Percentiles rank a stretch among this genome's conserved stretches.
These are phyloP conservation scores for Xenentodon cancila DNA, from an alignment of 2,797 vertebrate genomes.

Conservation along the genomic window DNA sequence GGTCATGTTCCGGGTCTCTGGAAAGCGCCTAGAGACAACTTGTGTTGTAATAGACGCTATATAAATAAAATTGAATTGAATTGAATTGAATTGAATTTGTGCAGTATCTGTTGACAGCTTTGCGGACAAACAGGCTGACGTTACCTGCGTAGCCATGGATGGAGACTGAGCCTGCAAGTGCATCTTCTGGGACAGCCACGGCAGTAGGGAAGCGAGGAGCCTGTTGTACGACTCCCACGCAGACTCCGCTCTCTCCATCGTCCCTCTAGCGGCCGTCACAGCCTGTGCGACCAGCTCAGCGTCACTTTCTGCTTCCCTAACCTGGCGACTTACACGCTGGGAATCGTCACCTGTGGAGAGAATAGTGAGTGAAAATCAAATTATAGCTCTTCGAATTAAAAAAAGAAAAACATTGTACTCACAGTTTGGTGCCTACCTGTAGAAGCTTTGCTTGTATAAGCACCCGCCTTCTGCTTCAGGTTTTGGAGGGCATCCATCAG, in stretches of 20 bases:
- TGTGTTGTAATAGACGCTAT: no score
- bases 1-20: no score
- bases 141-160: constrained; percentile 30
- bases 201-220: constrained; percentile 76
- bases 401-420: not conserved
- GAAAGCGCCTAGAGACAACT: no score
- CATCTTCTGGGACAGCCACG: constrained; percentile 66
- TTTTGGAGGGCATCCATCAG: constrained; percentile 80
- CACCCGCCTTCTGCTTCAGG: constrained; percentile 81
- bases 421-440: constrained; percentile 73
- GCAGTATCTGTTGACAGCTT: not conserved
- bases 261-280: constrained; percentile 64
- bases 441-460: constrained; percentile 64
- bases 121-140: not conserved
- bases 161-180: constrained; percentile 10
- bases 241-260: constrained; percentile 78
- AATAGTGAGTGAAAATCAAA: not conserved
- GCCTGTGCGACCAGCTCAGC: constrained; percentile 61
- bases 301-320: constrained; percentile 77
- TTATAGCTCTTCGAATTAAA: not conserved
- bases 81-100: no score
- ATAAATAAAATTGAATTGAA: no score
- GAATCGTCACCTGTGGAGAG: constrained; percentile 74
- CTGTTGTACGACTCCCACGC: constrained; percentile 83
- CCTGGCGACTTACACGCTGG: constrained; percentile 64